phyloP scores from a whole-genome alignment of 2,888 invertebrate species.

The Ophion slaviceki region DNA sequence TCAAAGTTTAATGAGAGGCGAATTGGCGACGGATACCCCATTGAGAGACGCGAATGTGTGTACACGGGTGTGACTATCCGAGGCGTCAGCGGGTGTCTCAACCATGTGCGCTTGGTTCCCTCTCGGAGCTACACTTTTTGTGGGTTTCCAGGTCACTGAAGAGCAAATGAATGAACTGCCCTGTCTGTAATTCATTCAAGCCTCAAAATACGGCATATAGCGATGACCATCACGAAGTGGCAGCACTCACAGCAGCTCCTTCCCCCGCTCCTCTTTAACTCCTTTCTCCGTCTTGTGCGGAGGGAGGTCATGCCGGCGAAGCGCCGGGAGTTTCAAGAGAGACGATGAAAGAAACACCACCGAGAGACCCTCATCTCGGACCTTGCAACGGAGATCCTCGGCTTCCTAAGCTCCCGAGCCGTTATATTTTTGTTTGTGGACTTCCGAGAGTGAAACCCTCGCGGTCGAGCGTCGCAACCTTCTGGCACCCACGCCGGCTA shows the following conservation, averaged over 20 bases:
- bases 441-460: slow-evolving; percentile 72
- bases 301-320: slow-evolving; percentile 54
- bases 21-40: background rate
- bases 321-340: slow-evolving; percentile 67
- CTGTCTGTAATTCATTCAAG: slow-evolving; percentile 83
- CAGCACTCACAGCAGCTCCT: slow-evolving; percentile 33
- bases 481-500: slow-evolving; percentile 66
- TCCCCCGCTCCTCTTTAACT: slow-evolving; percentile 54
- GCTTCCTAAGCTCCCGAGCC: slow-evolving; percentile 75
- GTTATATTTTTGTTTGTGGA: slow-evolving; percentile 81
- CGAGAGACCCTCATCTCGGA: slow-evolving; percentile 72
- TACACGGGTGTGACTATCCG: slow-evolving; percentile 8
- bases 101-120: slow-evolving; percentile 37
- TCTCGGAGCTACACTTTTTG: slow-evolving; percentile 77
- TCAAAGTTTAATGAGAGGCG: background rate
- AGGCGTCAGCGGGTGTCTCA: slow-evolving; percentile 42
- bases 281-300: slow-evolving; percentile 63
- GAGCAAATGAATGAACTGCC: slow-evolving; percentile 82
- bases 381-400: slow-evolving; percentile 75
- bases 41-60: background rate
- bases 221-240: slow-evolving; percentile 64
- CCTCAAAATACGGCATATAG: slow-evolving; percentile 77
- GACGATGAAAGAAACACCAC: slow-evolving; percentile 53
- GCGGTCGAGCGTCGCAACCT: slow-evolving; percentile 56
- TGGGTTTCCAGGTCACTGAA: slow-evolving; percentile 82